These are phyloP conservation scores for Scaptomyza parva DNA, from an alignment of 2,888 invertebrate species.

Conservation along the genomic window DNA sequence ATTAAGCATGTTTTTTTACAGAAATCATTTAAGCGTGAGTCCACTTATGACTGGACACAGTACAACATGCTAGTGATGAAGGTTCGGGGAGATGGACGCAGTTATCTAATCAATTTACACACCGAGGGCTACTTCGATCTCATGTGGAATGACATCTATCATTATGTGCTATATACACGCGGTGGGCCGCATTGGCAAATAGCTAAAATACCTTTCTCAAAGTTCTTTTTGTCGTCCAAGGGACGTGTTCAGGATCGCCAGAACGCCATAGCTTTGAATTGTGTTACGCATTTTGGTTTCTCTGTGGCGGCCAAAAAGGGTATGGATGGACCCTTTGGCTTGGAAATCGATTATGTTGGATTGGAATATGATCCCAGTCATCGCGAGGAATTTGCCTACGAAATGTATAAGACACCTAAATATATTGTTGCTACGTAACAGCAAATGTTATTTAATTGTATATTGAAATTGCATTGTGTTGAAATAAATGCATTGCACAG, in stretches of 20 bases:
- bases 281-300: constrained; percentile 92
- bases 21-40: constrained; percentile 92
- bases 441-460: constrained; percentile 56
- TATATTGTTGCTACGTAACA: constrained; percentile 88
- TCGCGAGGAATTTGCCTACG: constrained; percentile 95
- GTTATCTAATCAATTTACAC: constrained; percentile 93
- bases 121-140: constrained; percentile 92
- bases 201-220: constrained; percentile 97
- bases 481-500: constrained; percentile 42
- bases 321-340: constrained; percentile 92
- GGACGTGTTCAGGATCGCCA: constrained; percentile 95
- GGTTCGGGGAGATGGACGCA: constrained; percentile 96
- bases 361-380: constrained; percentile 92
- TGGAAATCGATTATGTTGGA: constrained; percentile 97
- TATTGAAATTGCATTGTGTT: constrained; percentile 7
- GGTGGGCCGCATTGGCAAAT: constrained; percentile 99
- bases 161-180: constrained; percentile 94
- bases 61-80: constrained; percentile 92
- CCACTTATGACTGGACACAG: constrained; percentile 89
- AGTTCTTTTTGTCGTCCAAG: constrained; percentile 93
- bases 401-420: constrained; percentile 92
- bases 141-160: constrained; percentile 95
- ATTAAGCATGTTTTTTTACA: constrained; percentile 68
- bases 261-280: constrained; percentile 86
- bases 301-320: constrained; percentile 90